Evolutionary conservation across 92 coral and sea anemone species (phyloP).

Genomic region (Anthopleura xanthogrammica): DNA sequence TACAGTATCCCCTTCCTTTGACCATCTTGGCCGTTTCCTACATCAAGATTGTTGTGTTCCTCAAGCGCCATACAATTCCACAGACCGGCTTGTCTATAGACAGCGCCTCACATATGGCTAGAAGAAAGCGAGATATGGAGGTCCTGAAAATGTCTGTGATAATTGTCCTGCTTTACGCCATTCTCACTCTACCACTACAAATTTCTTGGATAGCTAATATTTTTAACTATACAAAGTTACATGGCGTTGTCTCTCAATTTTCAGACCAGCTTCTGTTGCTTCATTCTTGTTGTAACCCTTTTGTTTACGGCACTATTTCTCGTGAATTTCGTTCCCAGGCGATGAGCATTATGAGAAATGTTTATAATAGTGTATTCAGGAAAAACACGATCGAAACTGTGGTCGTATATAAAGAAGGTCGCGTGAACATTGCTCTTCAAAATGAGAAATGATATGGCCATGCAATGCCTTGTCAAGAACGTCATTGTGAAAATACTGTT

Average conservation of each 20-base stretch:
- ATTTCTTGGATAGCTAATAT: background rate
- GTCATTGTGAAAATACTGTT: too few relatives aligned
- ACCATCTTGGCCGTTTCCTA: background rate
- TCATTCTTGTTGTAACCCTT: constrained; percentile 13
- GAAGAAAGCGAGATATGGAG: background rate
- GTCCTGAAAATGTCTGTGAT: background rate
- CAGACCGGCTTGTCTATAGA: background rate
- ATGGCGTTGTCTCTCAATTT: background rate
- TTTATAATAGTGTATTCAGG: too few relatives aligned
- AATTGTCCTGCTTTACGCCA: background rate
- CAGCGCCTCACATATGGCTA: background rate
- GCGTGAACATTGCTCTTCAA: too few relatives aligned
- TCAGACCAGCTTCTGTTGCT: background rate
- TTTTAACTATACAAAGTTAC: background rate
- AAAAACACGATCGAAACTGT: too few relatives aligned
- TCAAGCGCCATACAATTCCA: background rate
- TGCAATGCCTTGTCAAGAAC: too few relatives aligned
- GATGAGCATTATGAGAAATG: background rate
- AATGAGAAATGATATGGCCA: too few relatives aligned
- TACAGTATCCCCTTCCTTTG: background rate
- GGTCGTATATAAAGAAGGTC: too few relatives aligned
- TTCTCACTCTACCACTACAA: background rate
- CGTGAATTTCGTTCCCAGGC: constrained; percentile 10
- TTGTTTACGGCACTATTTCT: constrained; percentile 10
- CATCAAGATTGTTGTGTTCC: background rate